Evolutionary conservation across 2,888 invertebrate genomes (phyloP).

Genomic region (Andrena bicolor): DNA sequence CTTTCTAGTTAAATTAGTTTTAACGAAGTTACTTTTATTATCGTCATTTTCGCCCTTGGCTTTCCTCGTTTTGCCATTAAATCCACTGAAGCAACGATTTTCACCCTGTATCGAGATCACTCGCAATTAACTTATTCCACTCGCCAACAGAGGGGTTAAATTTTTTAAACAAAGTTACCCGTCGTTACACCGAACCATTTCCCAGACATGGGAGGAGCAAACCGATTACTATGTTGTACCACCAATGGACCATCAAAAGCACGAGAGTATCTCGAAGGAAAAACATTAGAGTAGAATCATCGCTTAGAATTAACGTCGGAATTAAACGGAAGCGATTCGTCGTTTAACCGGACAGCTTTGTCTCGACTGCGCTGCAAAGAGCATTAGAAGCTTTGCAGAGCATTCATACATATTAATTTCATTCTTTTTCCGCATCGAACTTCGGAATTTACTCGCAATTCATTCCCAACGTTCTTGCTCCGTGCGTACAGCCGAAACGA

Average conservation of each 20-base stretch:
- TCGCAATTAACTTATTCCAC: constrained; percentile 29
- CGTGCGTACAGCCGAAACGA: constrained; percentile 22
- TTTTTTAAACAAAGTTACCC: constrained; percentile 34
- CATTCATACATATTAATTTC: constrained; percentile 46
- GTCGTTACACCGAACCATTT: constrained; percentile 22
- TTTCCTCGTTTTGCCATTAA: constrained; percentile 22
- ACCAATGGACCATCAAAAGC: not conserved
- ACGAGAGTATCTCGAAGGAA: too few species aligned
- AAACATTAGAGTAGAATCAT: not conserved
- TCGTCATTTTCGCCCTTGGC: constrained; percentile 42
- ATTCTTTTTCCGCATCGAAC: constrained; percentile 33
- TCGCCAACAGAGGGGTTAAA: constrained; percentile 7
- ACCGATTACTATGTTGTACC: not conserved
- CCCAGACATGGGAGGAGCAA: not conserved
- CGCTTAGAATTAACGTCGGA: not conserved
- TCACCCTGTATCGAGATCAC: not conserved
- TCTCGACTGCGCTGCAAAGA: not conserved
- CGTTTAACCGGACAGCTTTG: not conserved
- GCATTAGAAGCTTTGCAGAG: not conserved
- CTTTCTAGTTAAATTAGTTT: constrained; percentile 57
- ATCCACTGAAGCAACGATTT: constrained; percentile 14
- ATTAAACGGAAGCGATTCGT: constrained; percentile 9
- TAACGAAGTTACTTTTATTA: constrained; percentile 59
- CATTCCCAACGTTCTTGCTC: constrained; percentile 25
- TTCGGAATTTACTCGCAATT: constrained; percentile 35